Base-by-base conservation (phyloP, 1,140 invertebrate genomes). In the Glomeris maerens region DNA sequence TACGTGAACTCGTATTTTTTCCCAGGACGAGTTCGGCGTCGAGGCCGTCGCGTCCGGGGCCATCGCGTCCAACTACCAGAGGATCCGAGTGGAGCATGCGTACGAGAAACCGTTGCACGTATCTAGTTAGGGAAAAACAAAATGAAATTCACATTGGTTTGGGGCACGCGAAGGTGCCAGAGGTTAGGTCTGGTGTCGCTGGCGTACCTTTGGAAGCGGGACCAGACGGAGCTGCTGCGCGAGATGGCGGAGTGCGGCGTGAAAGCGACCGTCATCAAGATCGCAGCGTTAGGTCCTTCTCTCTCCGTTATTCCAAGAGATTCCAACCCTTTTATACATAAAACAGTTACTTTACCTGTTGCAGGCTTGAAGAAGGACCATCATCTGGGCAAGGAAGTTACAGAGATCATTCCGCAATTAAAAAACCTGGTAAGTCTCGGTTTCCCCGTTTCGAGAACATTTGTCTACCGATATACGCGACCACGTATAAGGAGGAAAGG, bases 11-110 rank as follows among this genome's bases (percentile, higher is more conserved):
- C n/a, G n/a, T n/a, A n/a, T 44, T 52, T 48, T 58, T 57, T 74
- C 75, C 61, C 64, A 90, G 82, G 75, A 81, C 61, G 77, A 81
- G 64, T 71, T 87, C 58, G 69, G 80, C 60, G 76, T 93, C 66
- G 84, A 95, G 67, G 94, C 82, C 55, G 90, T 99, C 50, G 83
- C 92, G 52, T 88, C 89, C 57, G 95, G 95, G 54, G 94, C 95
- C 53, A 96, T 99, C 67, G 73, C 96, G 52, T 98, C 93, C 52
- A 88, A 94, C 70, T 98, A 98, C 72, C 95, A 99, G 74, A 78
- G 92, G 69, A 78, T 92, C 58, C 76, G 95, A 62, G 91, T 98
- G 50, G 92, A 98, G 78, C 90, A 95, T 82, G 91, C 98, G 78
- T 92, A 83, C 79, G 83, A 75, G 50, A 49, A 38, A 29, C 52